phyloP scores from a whole-genome alignment of 2,888 invertebrate species.

The Spisula solida region DNA sequence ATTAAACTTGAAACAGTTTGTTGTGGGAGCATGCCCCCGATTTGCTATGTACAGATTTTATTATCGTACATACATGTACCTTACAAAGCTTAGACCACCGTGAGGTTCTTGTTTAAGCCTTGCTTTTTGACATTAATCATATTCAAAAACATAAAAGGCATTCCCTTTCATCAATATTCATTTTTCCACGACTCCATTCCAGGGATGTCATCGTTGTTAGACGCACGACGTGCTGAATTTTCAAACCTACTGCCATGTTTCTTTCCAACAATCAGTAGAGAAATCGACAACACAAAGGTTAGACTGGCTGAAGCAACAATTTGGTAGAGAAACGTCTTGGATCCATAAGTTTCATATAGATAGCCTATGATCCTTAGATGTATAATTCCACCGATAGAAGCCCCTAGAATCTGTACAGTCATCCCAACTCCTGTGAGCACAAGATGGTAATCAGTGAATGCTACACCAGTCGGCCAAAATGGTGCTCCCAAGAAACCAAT shows the following conservation, averaged over 20 bases:
- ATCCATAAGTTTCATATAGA: slow-evolving; percentile 75
- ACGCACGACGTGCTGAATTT: neutral
- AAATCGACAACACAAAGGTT: slow-evolving; percentile 40
- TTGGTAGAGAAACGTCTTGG: slow-evolving; percentile 72
- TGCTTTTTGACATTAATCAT: too few relatives aligned
- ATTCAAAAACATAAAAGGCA: too few relatives aligned
- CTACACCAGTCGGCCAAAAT: slow-evolving; percentile 77
- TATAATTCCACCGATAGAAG: slow-evolving; percentile 73
- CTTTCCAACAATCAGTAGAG: neutral
- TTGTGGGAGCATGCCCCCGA: too few relatives aligned
- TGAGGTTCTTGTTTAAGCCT: too few relatives aligned
- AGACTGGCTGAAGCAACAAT: slow-evolving; percentile 67
- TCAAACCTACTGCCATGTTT: slow-evolving; percentile 13
- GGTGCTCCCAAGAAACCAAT: slow-evolving; percentile 76
- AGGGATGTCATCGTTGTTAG: neutral
- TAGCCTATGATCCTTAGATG: slow-evolving; percentile 77
- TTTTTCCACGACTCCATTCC: neutral
- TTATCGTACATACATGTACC: too few relatives aligned
- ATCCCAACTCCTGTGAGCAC: slow-evolving; percentile 77
- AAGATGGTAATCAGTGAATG: slow-evolving; percentile 77
- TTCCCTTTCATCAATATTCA: neutral
- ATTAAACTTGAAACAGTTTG: too few relatives aligned
- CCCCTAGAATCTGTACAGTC: slow-evolving; percentile 74
- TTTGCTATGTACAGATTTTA: too few relatives aligned
- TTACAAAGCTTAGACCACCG: too few relatives aligned